These are phyloP conservation scores for Drosophila pandora DNA, from an alignment of 1,140 invertebrate genomes.

Conservation along the genomic window DNA sequence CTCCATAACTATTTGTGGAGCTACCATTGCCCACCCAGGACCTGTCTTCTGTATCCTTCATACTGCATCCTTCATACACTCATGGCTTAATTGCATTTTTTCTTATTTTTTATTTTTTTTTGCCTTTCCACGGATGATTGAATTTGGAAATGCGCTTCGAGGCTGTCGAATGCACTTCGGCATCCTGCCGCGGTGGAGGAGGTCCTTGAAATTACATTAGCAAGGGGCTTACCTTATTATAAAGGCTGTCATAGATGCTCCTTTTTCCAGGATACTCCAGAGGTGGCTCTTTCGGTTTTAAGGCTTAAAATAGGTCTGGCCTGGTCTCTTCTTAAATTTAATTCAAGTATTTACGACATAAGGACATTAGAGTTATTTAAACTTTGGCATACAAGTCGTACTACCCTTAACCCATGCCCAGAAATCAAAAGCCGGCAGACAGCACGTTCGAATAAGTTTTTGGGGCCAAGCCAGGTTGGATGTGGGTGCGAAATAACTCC, in stretches of 20 bases:
- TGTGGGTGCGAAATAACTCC: not conserved
- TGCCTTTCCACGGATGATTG: slow-evolving; percentile 64
- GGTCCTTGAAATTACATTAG: slow-evolving; percentile 59
- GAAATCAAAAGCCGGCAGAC: slow-evolving; percentile 11
- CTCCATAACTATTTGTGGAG: slow-evolving; percentile 2
- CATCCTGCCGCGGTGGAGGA: not conserved
- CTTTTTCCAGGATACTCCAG: too few relatives aligned
- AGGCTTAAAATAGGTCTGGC: too few relatives aligned
- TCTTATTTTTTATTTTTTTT: not conserved
- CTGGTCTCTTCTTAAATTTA: not conserved
- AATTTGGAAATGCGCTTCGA: slow-evolving; percentile 62
- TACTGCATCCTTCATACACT: slow-evolving; percentile 15
- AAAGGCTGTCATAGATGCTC: slow-evolving; percentile 17
- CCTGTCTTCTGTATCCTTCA: not conserved
- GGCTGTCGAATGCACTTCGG: slow-evolving; percentile 28
- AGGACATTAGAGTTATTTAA: not conserved
- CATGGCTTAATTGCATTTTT: slow-evolving; percentile 52
- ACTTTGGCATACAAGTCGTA: not conserved
- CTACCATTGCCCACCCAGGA: too few relatives aligned
- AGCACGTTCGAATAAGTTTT: slow-evolving; percentile 32
- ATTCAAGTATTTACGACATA: not conserved
- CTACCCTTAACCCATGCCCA: not conserved
- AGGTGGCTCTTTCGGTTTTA: not conserved
- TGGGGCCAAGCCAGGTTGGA: slow-evolving; percentile 6
- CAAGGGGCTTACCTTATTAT: slow-evolving; percentile 61